These are phyloP conservation scores for Cheilosia pagana DNA, from an alignment of 2,888 invertebrate genomes.

Conservation along the genomic window DNA sequence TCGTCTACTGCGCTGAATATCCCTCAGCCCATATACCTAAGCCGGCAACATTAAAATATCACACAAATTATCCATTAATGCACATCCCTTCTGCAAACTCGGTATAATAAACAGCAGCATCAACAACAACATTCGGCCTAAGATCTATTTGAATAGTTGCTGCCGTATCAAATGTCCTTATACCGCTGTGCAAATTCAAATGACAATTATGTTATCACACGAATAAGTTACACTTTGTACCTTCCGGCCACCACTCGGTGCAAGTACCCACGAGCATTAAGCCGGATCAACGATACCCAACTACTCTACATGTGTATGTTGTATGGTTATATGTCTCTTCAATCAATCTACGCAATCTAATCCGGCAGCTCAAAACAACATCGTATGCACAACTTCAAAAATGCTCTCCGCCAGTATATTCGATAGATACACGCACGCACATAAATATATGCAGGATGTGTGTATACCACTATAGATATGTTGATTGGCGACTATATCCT, in stretches of 20 bases:
- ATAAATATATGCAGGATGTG: slow-evolving; percentile 31
- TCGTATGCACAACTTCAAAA: slow-evolving; percentile 53
- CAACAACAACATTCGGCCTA: not conserved
- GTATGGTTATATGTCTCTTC: slow-evolving; percentile 55
- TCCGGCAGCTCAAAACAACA: slow-evolving; percentile 53
- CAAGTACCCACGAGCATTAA: slow-evolving; percentile 73
- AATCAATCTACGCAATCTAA: slow-evolving; percentile 75
- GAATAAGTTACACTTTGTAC: slow-evolving; percentile 65
- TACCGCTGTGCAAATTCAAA: slow-evolving; percentile 52
- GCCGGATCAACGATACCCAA: slow-evolving; percentile 65
- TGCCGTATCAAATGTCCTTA: slow-evolving; percentile 43
- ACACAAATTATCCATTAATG: not conserved
- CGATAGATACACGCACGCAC: slow-evolving; percentile 22
- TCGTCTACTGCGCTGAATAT: too few species aligned
- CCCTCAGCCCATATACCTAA: not conserved
- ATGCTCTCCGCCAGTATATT: slow-evolving; percentile 44
- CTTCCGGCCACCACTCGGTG: slow-evolving; percentile 59
- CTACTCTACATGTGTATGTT: slow-evolving; percentile 18
- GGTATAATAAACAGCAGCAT: not conserved
- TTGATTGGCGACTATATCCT: slow-evolving; percentile 73
- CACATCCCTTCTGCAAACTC: not conserved
- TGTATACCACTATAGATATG: slow-evolving; percentile 34
- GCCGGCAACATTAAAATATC: not conserved
- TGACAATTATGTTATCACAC: slow-evolving; percentile 74
- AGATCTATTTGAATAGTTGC: slow-evolving; percentile 24